phyloP scores from a whole-genome alignment of 2,797 vertebrate genomes.

The Cercopithecus petaurista region DNA sequence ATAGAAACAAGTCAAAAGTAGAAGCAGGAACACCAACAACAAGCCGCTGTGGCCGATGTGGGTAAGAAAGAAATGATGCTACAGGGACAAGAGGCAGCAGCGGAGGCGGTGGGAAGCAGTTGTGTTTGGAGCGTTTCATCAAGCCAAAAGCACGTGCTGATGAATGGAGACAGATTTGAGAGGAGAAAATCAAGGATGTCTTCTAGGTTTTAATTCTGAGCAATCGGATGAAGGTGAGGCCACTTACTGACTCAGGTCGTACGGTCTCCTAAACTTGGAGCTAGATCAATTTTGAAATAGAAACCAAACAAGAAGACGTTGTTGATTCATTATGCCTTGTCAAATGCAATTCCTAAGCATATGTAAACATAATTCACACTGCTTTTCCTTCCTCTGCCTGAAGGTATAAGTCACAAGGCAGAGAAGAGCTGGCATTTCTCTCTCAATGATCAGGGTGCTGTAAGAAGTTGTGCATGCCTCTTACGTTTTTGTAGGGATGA shows the following conservation, averaged over 20 bases:
- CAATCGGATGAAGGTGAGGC: background rate
- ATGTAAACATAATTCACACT: background rate
- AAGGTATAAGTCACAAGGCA: background rate
- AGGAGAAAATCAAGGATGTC: background rate
- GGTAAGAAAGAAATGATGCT: accelerated
- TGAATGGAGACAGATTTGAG: background rate
- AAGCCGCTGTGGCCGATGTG: accelerated
- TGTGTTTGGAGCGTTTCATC: background rate
- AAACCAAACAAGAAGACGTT: background rate
- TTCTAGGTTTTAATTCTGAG: background rate
- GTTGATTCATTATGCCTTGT: background rate
- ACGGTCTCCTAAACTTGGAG: background rate
- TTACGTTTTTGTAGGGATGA: background rate
- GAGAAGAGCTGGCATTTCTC: background rate
- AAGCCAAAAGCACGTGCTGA: background rate
- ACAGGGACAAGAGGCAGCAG: background rate
- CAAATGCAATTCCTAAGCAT: background rate
- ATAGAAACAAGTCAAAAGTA: background rate
- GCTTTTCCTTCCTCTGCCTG: background rate
- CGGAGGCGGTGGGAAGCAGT: too few species aligned
- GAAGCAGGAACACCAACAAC: background rate
- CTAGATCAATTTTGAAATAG: background rate
- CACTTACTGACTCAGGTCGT: background rate
- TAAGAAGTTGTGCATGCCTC: background rate
- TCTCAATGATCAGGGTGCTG: background rate